Base-by-base conservation (phyloP, 1,140 invertebrate species). In the Cardiocondyla obscurior region DNA sequence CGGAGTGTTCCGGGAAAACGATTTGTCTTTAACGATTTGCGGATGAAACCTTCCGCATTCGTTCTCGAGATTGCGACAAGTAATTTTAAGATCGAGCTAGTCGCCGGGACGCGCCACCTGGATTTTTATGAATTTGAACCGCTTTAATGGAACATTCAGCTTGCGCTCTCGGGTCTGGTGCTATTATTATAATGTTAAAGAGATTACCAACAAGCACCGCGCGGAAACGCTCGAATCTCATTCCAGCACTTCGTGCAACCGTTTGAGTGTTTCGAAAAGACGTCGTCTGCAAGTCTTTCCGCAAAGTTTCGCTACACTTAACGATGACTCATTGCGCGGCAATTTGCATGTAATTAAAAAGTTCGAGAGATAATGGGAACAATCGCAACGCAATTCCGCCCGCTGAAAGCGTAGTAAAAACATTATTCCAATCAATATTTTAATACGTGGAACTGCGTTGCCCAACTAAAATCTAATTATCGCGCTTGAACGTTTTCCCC, bases 401-500 rank as follows among this genome's bases (percentile, higher is more conserved):
- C 44, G 33, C 69, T 30, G 22, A 39, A 67, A 36, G 22, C 12
- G n/a, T n/a, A 57, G n/a, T n/a, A 57, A 46, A 14, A 51, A 69
- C 2, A 10, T 44, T 42, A 22, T 58, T 70, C 57, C 8, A 10
- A 36, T 5, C 55, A 53, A 51, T 69, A 55, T 57, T 74, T 81
- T 49, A 46, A 28, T 36, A 7, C 7, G n/a, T n/a, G n/a, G n/a
- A 22, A 12, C n/a, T 0, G 69, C 65, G 51, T 44, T 67, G 6
- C 16, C 39, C 16, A 28, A 16, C 33, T 53, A 7, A 53, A 58
- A 69, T 79, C 22, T 53, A 67, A 39, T 69, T 79, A 46, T 51
- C 42, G 16, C 12, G 44, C 44, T 51, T 33, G 49, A 7, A 57
- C 30, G 10, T 58, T 67, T 83, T n/a, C n/a, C 72, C n/a, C 33